Evolutionary conservation across 2,888 invertebrate species (phyloP).

Genomic region (Drosophila putrida): DNA sequence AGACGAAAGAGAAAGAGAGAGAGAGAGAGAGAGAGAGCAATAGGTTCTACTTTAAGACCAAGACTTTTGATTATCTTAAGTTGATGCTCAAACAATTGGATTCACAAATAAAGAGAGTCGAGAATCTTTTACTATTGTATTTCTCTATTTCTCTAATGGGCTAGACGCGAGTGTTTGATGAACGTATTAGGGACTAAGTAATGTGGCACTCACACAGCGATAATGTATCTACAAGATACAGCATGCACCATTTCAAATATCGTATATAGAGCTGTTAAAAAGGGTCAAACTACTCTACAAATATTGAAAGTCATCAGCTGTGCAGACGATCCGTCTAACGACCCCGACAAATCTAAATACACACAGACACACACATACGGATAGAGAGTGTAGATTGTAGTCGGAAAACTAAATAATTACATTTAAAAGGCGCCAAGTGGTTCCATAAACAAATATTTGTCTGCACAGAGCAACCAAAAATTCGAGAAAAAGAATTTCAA

Average conservation of each 20-base stretch:
- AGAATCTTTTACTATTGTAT: background rate
- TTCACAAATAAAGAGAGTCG: too few species aligned
- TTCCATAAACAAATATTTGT: constrained; percentile 84
- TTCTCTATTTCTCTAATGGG: constrained; percentile 37
- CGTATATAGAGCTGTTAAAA: constrained; percentile 72
- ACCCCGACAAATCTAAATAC: constrained; percentile 49
- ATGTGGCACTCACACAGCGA: constrained; percentile 57
- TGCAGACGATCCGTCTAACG: constrained; percentile 55
- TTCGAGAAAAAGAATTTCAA: background rate
- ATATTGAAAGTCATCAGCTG: constrained; percentile 73
- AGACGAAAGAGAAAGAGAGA: background rate
- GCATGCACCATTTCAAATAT: constrained; percentile 41
- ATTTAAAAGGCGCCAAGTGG: constrained; percentile 85
- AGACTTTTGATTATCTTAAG: background rate
- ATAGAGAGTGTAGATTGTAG: constrained; percentile 15
- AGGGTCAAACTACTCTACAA: constrained; percentile 80
- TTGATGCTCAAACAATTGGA: background rate
- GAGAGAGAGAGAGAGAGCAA: background rate
- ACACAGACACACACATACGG: constrained; percentile 2
- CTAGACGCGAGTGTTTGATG: constrained; percentile 44
- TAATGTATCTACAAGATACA: constrained; percentile 61
- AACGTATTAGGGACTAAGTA: constrained; percentile 62
- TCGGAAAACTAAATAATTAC: constrained; percentile 79
- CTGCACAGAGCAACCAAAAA: constrained; percentile 35
- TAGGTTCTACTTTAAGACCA: background rate